Percentiles rank a stretch among this genome's conserved stretches.
Evolutionary conservation across 2,797 vertebrate species (phyloP).

Genomic region (Sparus aurata): DNA sequence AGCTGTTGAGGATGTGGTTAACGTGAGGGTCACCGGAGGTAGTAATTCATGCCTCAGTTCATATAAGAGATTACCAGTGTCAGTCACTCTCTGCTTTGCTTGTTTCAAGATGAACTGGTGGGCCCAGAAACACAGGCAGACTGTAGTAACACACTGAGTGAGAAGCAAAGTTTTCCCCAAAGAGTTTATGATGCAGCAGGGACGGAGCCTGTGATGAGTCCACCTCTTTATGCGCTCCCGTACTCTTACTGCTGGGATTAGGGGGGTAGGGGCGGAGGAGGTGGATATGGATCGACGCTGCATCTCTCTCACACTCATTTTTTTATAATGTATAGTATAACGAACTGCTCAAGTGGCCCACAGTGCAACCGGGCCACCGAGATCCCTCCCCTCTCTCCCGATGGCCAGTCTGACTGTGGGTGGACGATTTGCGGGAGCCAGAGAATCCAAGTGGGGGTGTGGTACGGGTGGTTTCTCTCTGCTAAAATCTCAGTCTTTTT

Average conservation of each 20-base stretch:
- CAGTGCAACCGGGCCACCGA: too few relatives aligned
- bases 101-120: conserved; percentile 47
- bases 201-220: neutral
- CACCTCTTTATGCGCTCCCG: too few relatives aligned
- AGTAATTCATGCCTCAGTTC: conserved; percentile 79
- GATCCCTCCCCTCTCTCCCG: too few relatives aligned
- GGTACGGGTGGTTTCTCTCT: conserved; percentile 3
- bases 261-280: too few relatives aligned
- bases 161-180: conserved; percentile 34
- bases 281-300: too few relatives aligned
- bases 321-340: too few relatives aligned
- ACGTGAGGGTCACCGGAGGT: conserved; percentile 73
- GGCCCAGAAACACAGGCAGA: conserved; percentile 37
- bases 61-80: conserved; percentile 49
- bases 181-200: conserved; percentile 53
- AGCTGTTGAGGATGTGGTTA: conserved; percentile 49
- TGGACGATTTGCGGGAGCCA: conserved; percentile 19
- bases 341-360: too few relatives aligned
- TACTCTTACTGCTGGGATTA: too few relatives aligned
- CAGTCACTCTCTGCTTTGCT: conserved; percentile 58
- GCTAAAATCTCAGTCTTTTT: conserved; percentile 52
- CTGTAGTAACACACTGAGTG: conserved; percentile 27
- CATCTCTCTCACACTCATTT: too few relatives aligned
- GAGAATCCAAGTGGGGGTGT: conserved; percentile 23
- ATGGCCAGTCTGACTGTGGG: too few relatives aligned